Percentiles rank a stretch among this genome's conserved stretches.
These are phyloP conservation scores for Orthosia gracilis DNA, from an alignment of 2,888 invertebrate species.

Conservation along the genomic window DNA sequence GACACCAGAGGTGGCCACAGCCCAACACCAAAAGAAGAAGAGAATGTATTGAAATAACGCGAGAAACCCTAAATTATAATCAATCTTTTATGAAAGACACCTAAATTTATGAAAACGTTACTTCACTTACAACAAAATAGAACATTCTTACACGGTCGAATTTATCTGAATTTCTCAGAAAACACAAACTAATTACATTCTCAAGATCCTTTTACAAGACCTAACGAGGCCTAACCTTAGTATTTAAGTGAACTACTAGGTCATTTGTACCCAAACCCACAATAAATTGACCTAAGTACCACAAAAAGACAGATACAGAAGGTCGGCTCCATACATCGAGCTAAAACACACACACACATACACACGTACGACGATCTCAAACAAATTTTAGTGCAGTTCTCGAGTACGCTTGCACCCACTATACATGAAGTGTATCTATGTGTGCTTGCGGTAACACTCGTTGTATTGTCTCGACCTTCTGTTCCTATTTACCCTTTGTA, in stretches of 20 bases:
- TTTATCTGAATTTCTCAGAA: constrained; percentile 5
- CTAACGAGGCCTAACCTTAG: constrained; percentile 4
- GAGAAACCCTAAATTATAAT: too few species aligned
- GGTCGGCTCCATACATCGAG: background rate
- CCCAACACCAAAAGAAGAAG: too few species aligned
- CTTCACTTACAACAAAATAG: background rate
- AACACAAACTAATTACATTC: constrained; percentile 32
- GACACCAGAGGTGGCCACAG: too few species aligned
- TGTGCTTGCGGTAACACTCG: background rate
- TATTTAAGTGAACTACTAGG: constrained; percentile 31
- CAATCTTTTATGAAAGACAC: too few species aligned
- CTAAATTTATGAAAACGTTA: background rate
- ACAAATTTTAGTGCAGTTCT: too few species aligned
- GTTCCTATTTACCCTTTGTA: background rate
- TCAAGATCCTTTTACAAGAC: constrained; percentile 25
- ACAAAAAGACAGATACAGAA: background rate
- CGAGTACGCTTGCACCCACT: background rate
- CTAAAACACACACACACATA: background rate
- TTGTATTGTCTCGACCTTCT: background rate
- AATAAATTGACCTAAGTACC: constrained; percentile 1
- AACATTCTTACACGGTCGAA: background rate
- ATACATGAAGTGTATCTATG: background rate
- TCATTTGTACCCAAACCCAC: background rate
- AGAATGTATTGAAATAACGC: too few species aligned
- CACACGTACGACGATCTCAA: too few species aligned